Conservation (phyloP, 2,113 vertebrate species). For the Zosterops hypoxanthus region DNA sequence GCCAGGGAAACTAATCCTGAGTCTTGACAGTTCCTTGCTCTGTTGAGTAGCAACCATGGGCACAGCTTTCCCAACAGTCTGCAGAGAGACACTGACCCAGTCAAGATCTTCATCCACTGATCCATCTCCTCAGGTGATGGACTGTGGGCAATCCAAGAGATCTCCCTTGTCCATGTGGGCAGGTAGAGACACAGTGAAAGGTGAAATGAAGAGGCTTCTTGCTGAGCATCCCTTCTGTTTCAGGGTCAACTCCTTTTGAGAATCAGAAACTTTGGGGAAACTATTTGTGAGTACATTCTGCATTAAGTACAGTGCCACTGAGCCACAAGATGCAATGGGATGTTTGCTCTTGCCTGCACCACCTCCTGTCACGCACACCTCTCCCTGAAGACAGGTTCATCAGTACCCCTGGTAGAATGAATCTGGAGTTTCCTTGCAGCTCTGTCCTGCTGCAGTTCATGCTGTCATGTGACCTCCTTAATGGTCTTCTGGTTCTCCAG, state of each 20-base stretch:
- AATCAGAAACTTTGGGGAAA: not conserved
- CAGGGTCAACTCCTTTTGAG: not conserved
- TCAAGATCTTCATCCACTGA: not conserved
- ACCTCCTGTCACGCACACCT: not conserved
- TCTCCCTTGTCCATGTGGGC: fast-evolving
- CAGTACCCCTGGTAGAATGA: not conserved
- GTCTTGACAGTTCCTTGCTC: not conserved
- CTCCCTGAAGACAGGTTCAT: not conserved
- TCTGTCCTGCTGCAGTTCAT: not conserved
- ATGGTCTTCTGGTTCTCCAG: not conserved
- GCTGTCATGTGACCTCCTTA: not conserved
- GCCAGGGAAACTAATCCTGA: not conserved
- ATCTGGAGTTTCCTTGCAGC: not conserved
- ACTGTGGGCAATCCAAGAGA: not conserved
- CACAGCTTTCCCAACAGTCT: not conserved
- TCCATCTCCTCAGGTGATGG: not conserved
- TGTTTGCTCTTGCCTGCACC: not conserved
- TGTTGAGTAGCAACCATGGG: not conserved
- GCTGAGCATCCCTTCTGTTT: not conserved
- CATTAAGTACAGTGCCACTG: not conserved
- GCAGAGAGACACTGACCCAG: not conserved
- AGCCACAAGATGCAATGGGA: not conserved
- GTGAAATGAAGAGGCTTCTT: not conserved
- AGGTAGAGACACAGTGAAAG: not conserved
- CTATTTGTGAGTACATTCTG: fast-evolving